These are phyloP conservation scores for Acronicta alni DNA, from an alignment of 2,888 invertebrate genomes.

Conservation along the genomic window DNA sequence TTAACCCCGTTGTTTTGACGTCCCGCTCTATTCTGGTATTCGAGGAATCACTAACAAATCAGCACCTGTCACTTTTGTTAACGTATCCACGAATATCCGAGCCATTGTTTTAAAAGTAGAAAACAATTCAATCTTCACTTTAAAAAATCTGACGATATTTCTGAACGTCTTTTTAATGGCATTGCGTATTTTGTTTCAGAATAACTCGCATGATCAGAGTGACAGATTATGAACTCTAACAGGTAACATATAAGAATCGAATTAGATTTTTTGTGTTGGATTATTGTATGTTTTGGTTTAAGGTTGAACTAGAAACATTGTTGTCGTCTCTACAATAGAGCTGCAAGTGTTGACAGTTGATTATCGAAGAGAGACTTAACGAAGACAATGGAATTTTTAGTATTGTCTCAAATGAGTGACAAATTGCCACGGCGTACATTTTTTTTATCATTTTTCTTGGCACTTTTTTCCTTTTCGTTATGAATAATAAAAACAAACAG, in stretches of 20 bases:
- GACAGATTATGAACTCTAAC: slow-evolving; percentile 45
- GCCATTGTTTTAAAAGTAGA: slow-evolving; percentile 80
- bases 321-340: slow-evolving; percentile 79
- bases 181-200: slow-evolving; percentile 55
- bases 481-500: slow-evolving; percentile 63
- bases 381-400: slow-evolving; percentile 76
- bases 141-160: slow-evolving; percentile 73
- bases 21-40: slow-evolving; percentile 77
- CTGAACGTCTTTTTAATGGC: slow-evolving; percentile 71
- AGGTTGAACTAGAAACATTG: slow-evolving; percentile 67
- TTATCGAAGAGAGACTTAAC: slow-evolving; percentile 72
- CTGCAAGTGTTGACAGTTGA: slow-evolving; percentile 79
- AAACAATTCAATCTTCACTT: slow-evolving; percentile 80
- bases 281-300: slow-evolving; percentile 46
- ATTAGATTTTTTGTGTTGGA: slow-evolving; percentile 36
- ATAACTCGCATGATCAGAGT: slow-evolving; percentile 56
- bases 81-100: slow-evolving; percentile 74
- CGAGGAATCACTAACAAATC: slow-evolving; percentile 80
- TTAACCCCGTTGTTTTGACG: slow-evolving; percentile 81
- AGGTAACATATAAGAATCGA: slow-evolving; percentile 49
- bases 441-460: slow-evolving; percentile 66
- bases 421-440: slow-evolving; percentile 72
- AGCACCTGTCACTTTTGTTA: slow-evolving; percentile 83
- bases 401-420: slow-evolving; percentile 77
- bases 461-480: slow-evolving; percentile 66